A percentile compares a stretch with the other conserved stretches of the same genome.
These are phyloP conservation scores for Seriola quinqueradiata DNA, from an alignment of 2,113 vertebrate species.

Conservation along the genomic window DNA sequence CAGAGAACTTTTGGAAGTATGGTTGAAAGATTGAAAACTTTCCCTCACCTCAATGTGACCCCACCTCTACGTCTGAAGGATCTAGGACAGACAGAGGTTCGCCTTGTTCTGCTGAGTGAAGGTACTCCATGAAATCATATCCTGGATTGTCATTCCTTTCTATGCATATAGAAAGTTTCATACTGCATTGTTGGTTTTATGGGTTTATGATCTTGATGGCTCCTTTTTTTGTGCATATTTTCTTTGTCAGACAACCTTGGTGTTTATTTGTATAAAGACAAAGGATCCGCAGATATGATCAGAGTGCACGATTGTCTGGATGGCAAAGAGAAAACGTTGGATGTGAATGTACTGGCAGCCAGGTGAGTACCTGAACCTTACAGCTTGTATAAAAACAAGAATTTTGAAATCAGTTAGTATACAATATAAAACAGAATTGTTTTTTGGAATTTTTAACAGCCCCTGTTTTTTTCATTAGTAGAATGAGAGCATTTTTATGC, in stretches of 20 bases:
- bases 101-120: constrained; percentile 55
- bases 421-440: not conserved
- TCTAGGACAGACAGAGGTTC: not conserved
- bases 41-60: constrained; percentile 50
- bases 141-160: not conserved
- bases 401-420: not conserved
- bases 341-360: constrained; percentile 65
- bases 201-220: not conserved
- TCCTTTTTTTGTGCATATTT: not conserved
- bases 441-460: not conserved
- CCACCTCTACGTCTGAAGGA: constrained; percentile 66
- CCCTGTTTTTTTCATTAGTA: too few species aligned
- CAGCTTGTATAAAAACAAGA: not conserved
- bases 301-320: constrained; percentile 8
- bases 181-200: not conserved
- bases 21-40: constrained; percentile 42
- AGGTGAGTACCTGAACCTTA: constrained; percentile 45
- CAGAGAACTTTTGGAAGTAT: constrained; percentile 61
- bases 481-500: too few species aligned
- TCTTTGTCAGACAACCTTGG: constrained; percentile 67
- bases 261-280: constrained; percentile 18
- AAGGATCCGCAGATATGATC: not conserved
- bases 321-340: constrained; percentile 14
- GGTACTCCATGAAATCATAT: constrained; percentile 24
- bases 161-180: not conserved